Evolutionary conservation across 1,140 invertebrate species (phyloP).

Genomic region (Zaprionus ghesquierei): DNA sequence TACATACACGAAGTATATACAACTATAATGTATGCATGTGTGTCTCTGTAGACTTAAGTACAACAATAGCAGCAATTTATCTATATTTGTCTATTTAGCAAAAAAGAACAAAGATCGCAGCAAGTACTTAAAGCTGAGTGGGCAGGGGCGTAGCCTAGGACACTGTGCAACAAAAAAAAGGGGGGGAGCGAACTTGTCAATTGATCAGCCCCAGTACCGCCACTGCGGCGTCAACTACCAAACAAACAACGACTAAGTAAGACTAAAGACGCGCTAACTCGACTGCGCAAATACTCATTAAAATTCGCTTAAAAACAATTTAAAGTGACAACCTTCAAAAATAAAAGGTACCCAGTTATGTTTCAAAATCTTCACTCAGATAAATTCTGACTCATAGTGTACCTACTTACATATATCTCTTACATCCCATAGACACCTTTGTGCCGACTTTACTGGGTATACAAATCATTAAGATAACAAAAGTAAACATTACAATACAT

Average conservation of each 20-base stretch:
- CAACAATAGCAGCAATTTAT: slow-evolving; percentile 46
- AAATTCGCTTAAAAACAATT: background rate
- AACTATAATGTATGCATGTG: background rate
- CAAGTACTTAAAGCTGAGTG: background rate
- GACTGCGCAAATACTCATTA: background rate
- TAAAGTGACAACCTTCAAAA: background rate
- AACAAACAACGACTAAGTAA: background rate
- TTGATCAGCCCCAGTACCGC: background rate
- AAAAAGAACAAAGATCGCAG: slow-evolving; percentile 21
- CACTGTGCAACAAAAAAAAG: background rate
- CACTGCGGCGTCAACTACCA: background rate
- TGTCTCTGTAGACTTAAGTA: slow-evolving; percentile 2
- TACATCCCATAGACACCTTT: background rate
- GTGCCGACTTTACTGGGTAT: background rate
- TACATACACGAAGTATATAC: background rate
- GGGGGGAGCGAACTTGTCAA: background rate
- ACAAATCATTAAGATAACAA: slow-evolving; percentile 47
- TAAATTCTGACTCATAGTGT: background rate
- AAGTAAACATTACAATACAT: slow-evolving; percentile 34
- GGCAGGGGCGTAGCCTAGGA: background rate
- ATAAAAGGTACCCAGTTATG: background rate
- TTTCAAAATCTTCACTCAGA: background rate
- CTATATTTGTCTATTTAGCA: slow-evolving; percentile 44
- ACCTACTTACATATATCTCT: background rate
- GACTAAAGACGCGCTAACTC: background rate